Evolutionary conservation across 2,797 vertebrate species (phyloP).

Genomic region (Melanotaenia nigrans): DNA sequence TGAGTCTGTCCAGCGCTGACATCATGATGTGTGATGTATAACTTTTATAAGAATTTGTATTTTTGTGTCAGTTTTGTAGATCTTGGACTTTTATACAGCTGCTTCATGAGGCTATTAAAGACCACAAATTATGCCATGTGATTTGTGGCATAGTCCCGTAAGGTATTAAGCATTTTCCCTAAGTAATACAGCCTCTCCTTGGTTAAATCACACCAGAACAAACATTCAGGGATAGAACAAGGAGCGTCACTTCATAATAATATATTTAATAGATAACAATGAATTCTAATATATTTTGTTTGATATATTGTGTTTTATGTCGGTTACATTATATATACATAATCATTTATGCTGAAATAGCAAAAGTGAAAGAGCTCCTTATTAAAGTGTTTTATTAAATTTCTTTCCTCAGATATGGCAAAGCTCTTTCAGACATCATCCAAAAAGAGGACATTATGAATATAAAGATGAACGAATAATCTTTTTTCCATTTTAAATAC

Average conservation of each 20-base stretch:
- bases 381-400: neutral
- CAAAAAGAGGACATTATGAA: neutral
- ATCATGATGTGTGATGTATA: neutral
- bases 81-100: neutral
- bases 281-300: neutral
- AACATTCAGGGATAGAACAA: neutral
- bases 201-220: neutral
- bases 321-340: neutral
- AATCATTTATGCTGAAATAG: neutral
- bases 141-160: neutral
- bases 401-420: neutral
- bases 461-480: neutral
- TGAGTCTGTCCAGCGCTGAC: neutral
- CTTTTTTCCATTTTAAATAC: neutral
- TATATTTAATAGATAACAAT: neutral
- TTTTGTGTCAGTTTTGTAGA: neutral
- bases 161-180: neutral
- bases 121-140: neutral
- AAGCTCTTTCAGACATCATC: constrained; percentile 1
- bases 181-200: neutral
- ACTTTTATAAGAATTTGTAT: neutral
- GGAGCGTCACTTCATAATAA: neutral
- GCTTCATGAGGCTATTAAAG: neutral
- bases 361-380: neutral
- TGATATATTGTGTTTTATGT: neutral